Base-by-base conservation (phyloP, 2,113 vertebrate genomes). In the Mixornis gularis region DNA sequence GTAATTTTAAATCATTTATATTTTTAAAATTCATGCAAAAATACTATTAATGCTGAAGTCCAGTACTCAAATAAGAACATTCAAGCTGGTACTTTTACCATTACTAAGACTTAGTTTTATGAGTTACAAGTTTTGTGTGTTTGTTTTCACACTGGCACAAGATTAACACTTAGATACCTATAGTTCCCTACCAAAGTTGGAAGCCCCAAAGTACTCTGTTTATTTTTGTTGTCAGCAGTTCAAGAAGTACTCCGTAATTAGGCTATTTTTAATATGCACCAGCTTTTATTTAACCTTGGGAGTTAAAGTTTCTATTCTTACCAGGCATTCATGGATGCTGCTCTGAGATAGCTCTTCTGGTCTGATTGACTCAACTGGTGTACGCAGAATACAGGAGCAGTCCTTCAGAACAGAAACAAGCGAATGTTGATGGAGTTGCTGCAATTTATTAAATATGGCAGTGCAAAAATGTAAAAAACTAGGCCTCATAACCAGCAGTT, bases 351-450 rank as follows among this genome's bases (percentile, higher is more conserved):
- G 97, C 84, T 99, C 98, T 96, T 98, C 98, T 96, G 97, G 96
- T 97, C 97, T 98, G 96, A 99, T 97, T 79, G 98, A 96, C 98
- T 99, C 99, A 97, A 99, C 98, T 94, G 97, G 98, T 93, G 98
- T 98, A 96, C 98, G 98, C 90, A 98, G 98, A 98, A 99, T 98
- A 95, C 99, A 99, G 98, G 98, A 99, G 97, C 99, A 99, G 97
- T 99, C 99, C 99, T 99, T 90, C 27, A 94, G 92, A 96, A 82
- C 20, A 92, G 41, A 76, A 93, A 69, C 8, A 73, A 77, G 24
- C 40, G 52, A 85, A 62, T 43, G 8, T 30, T 69, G 56, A 6
- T 29, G 26, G 30, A 85, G 21, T 38, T 74, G n/a, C 34, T 83
- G 30, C 30, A 22, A 77, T 59, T 85, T 46, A 74, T 64, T 81